Conservation (phyloP, 2,888 invertebrate genomes). For the Drosophila yooni region DNA sequence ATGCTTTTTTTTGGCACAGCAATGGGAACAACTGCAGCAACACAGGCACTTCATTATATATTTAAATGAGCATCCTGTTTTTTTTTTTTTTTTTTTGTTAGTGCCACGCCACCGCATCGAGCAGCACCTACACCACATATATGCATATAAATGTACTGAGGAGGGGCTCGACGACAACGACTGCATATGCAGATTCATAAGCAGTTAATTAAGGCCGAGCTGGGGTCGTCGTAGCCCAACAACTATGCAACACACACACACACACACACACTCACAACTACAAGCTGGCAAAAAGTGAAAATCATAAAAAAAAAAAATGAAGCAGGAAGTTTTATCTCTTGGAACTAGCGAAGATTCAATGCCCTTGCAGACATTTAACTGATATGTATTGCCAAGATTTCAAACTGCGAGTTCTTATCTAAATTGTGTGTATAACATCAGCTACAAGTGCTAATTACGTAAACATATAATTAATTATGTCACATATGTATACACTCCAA, state of each 20-base stretch:
- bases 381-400: neutral
- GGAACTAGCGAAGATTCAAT: neutral
- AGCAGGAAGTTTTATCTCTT: neutral
- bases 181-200: constrained; percentile 80
- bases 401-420: neutral
- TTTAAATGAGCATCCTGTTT: constrained; percentile 81
- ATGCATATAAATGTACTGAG: constrained; percentile 3
- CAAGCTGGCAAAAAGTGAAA: constrained; percentile 53
- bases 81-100: constrained; percentile 28
- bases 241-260: constrained; percentile 57
- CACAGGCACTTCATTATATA: constrained; percentile 81
- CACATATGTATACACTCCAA: neutral
- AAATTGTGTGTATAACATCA: neutral
- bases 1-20: constrained; percentile 19
- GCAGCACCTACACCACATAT: constrained; percentile 70
- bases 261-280: constrained; percentile 15
- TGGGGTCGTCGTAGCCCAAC: constrained; percentile 54
- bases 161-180: constrained; percentile 28
- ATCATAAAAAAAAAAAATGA: constrained; percentile 24
- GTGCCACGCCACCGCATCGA: constrained; percentile 56
- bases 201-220: constrained; percentile 80
- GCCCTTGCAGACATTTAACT: neutral
- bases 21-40: constrained; percentile 60
- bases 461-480: neutral
- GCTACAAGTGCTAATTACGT: neutral